Base-by-base conservation (phyloP, 2,888 invertebrate species). In the Oasisia sp. region DNA sequence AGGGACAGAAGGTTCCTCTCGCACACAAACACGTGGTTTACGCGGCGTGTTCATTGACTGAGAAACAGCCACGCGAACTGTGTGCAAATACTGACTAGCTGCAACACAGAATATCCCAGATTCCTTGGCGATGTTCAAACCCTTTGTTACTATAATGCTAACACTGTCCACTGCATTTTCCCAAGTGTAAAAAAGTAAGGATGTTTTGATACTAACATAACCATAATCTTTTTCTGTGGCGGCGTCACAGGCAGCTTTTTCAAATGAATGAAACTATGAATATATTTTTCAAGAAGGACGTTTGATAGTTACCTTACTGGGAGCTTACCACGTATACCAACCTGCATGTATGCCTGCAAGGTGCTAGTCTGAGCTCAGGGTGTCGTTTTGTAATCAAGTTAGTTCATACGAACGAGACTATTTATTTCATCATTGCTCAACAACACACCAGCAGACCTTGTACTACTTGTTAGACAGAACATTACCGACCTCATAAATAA, bases 31-130 rank as follows among this genome's bases (percentile, higher is more conserved):
- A 74, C 74, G 1, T 74, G 74, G 74, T 74, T 74, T 74, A 74
- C 74, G 27, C 74, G 74, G n/a, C 74, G 27, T 74, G 74, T 74
- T 74, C 74, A 74, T 19, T 74, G 27, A 74, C 74, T 74, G 74
- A 74, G 74, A 27, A 74, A 74, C 74, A 74, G 74, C 74, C 74
- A 74, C 74, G 74, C n/a, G 74, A 74, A 74, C 74, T 74, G 74
- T 74, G 74, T 74, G 74, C 74, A 74, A 9, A 1, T 50, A 50
- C 14, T 50, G 50, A 50, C 50, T 14, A 50, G 50, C 14, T 50
- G 9, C 50, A 50, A 50, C 9, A 8, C 2, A 50, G 50, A 50
- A 50, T 50, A 12, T 50, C 50, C 50, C 50, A 50, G 0, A 50
- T 50, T 50, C 50, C 14, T 45, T 45, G 7, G 45, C 45, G 11